phyloP scores from a whole-genome alignment of 2,797 vertebrate genomes.

The Picus viridis region DNA sequence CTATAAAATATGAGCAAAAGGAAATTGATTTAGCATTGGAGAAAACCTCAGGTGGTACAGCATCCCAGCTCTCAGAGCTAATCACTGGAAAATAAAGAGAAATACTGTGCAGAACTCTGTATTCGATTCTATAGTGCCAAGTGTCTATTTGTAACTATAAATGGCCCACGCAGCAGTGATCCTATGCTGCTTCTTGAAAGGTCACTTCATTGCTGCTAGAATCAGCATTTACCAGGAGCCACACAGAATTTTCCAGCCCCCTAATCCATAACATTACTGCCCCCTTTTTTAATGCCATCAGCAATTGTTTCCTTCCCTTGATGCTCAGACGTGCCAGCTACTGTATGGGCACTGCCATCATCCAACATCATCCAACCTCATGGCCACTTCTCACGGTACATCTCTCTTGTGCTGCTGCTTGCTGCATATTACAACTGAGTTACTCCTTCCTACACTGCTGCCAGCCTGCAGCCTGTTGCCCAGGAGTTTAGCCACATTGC shows the following conservation, averaged over 20 bases:
- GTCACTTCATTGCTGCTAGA: not conserved
- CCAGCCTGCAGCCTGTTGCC: not conserved
- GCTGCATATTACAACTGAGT: not conserved
- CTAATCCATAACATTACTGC: not conserved
- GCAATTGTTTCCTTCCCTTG: not conserved
- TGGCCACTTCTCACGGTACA: not conserved
- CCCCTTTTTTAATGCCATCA: not conserved
- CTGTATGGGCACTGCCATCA: not conserved
- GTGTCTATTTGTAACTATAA: not conserved
- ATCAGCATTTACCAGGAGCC: not conserved
- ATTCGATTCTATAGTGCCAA: not conserved
- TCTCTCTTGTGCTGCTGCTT: not conserved
- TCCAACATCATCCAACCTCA: not conserved
- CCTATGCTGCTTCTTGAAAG: not conserved
- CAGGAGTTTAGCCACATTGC: not conserved
- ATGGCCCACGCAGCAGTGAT: not conserved
- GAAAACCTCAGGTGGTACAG: conserved; percentile 26
- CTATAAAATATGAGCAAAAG: conserved; percentile 27
- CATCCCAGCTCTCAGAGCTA: not conserved
- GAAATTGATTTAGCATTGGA: conserved; percentile 52
- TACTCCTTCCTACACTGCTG: not conserved
- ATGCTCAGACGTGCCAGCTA: not conserved
- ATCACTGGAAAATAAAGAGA: conserved; percentile 12
- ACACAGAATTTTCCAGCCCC: not conserved
- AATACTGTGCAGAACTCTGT: not conserved